A percentile compares a stretch with the other conserved stretches of the same genome.
These are phyloP conservation scores for Speoplatyrhinus poulsoni DNA, from an alignment of 2,113 vertebrate species.

Conservation along the genomic window DNA sequence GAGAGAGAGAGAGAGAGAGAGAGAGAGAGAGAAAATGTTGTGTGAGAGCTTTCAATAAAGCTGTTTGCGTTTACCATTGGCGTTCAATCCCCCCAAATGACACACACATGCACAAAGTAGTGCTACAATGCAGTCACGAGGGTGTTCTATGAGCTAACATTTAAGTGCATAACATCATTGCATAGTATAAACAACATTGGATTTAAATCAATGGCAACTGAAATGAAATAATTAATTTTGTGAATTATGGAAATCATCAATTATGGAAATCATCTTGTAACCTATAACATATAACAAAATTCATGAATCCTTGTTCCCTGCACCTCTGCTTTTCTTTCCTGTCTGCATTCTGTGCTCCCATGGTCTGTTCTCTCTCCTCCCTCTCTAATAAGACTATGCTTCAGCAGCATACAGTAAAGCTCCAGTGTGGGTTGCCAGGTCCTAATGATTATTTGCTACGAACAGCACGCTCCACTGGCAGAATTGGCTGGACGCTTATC, in stretches of 20 bases:
- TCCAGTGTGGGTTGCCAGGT: slow-evolving; percentile 57
- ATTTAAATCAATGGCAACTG: too few species aligned
- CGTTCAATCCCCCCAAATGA: too few species aligned
- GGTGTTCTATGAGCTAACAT: too few species aligned
- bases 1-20: slow-evolving; percentile 12
- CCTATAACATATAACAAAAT: background rate
- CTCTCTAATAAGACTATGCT: slow-evolving; percentile 45
- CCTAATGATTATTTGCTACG: slow-evolving; percentile 76
- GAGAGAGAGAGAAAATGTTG: slow-evolving; percentile 2
- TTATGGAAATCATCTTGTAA: too few species aligned
- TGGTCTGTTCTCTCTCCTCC: slow-evolving; percentile 42
- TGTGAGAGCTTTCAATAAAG: too few species aligned
- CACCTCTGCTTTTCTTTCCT: slow-evolving; percentile 29
- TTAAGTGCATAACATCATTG: too few species aligned
- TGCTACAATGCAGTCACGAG: too few species aligned
- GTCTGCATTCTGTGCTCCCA: slow-evolving; percentile 31
- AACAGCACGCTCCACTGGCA: slow-evolving; percentile 74
- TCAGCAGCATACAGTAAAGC: slow-evolving; percentile 51
- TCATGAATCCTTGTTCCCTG: slow-evolving; percentile 42
- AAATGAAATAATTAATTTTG: too few species aligned
- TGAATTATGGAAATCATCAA: too few species aligned
- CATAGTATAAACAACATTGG: too few species aligned
- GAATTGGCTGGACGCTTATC: slow-evolving; percentile 78
- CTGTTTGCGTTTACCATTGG: too few species aligned
- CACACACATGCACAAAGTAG: too few species aligned